These are phyloP conservation scores for Beaufortia kweichowensis DNA, from an alignment of 2,113 vertebrate species.

Conservation along the genomic window DNA sequence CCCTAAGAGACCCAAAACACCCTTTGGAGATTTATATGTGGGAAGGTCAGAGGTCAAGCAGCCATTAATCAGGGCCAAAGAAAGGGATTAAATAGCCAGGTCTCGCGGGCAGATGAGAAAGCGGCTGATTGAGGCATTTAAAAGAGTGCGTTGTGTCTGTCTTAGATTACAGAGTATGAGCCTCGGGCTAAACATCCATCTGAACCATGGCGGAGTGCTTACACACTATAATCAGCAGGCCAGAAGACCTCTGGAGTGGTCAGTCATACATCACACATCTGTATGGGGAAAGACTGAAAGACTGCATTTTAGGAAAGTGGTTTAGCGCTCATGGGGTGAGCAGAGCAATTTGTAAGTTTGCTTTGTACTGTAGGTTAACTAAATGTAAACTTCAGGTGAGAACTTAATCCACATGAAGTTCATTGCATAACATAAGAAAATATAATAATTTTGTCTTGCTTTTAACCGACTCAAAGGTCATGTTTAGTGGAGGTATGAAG, in stretches of 20 bases:
- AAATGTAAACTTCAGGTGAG: neutral
- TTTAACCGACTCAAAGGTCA: neutral
- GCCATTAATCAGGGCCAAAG: constrained; percentile 73
- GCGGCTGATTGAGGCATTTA: constrained; percentile 66
- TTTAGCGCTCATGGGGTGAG: neutral
- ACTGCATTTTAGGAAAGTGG: neutral
- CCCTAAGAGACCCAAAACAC: constrained; percentile 56
- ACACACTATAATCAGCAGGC: constrained; percentile 52
- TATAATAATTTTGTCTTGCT: neutral
- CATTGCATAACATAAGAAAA: neutral
- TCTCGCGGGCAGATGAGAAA: constrained; percentile 65
- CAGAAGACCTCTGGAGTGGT: constrained; percentile 36
- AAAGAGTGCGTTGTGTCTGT: constrained; percentile 71
- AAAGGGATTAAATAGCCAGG: constrained; percentile 71
- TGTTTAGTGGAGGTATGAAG: neutral
- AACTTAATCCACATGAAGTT: no score
- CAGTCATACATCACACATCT: constrained; percentile 29
- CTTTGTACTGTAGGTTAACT: neutral
- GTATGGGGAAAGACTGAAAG: neutral
- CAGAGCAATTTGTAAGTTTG: neutral
- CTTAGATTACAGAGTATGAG: constrained; percentile 70
- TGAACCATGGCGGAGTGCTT: constrained; percentile 46
- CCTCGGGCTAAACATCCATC: constrained; percentile 62
- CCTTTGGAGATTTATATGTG: constrained; percentile 66
- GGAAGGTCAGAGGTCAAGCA: constrained; percentile 69